Base-by-base conservation (phyloP, 2,888 invertebrate species). In the Tuberolachnus salignus region DNA sequence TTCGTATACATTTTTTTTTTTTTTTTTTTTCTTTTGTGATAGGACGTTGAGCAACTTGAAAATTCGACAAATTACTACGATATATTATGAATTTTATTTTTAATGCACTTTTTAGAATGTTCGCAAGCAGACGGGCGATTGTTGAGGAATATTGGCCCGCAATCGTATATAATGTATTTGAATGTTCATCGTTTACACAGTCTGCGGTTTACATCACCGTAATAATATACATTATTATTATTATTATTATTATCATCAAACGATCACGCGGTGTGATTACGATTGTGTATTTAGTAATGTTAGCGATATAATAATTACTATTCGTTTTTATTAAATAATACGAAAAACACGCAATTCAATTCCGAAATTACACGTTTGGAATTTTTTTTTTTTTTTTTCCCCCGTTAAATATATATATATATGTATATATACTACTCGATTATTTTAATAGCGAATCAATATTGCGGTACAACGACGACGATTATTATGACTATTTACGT, bases 361-460 rank as follows among this genome's bases (percentile, higher is more conserved):
- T n/a, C 16, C 16, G 4, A 61, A 49, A 61, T 34, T 26, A 61
- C 26, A 13, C 6, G 26, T 49, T 59, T 49, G 21, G 26, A 9
- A 34, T 34, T 34, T 34, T 34, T 34, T 34, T 34, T 34, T 34
- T 4, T 34, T 34, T 34, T 34, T 34, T 61, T 61, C 26, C n/a
- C n/a, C n/a, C n/a, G n/a, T 59, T 19, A 49, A 49, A 57, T 21
- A 19, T 19, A 34, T 34, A 34, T 34, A 34, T 34, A 34, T 6
- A 6, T 6, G 6, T 4, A 3, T 34, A 3, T 3, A 6, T 34
- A 6, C 6, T 34, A 34, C 34, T 34, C 55, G 14, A 61, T 49
- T 49, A 72, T 59, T 72, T 72, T 72, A 59, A 49, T 59, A 14
- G 26, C 46, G n/a, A 72, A 57, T 72, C 71, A 49, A 72, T 72